A percentile compares a stretch with the other conserved stretches of the same genome.
phyloP scores from a whole-genome alignment of 1,140 invertebrate genomes.

The Drosophila nasuta region DNA sequence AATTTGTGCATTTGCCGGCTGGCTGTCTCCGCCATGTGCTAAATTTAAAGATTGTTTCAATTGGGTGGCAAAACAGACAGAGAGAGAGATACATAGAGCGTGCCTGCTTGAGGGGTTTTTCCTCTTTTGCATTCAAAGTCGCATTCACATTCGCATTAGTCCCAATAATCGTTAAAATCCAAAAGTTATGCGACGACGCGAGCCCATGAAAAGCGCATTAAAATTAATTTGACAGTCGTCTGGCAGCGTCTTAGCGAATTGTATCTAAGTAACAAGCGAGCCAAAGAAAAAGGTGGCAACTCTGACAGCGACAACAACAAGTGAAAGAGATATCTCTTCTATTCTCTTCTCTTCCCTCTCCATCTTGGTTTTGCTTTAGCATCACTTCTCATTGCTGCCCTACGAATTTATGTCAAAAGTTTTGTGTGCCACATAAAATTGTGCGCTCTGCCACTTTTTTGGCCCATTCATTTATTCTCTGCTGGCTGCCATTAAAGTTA shows the following conservation, averaged over 20 bases:
- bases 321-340: too few species aligned
- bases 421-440: slow-evolving; percentile 62
- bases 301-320: slow-evolving; percentile 29
- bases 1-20: slow-evolving; percentile 66
- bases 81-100: too few species aligned
- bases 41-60: slow-evolving; percentile 78
- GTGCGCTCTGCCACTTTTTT: slow-evolving; percentile 40
- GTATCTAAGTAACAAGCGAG: slow-evolving; percentile 41
- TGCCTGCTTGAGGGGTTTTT: not conserved
- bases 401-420: slow-evolving; percentile 80
- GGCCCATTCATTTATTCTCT: slow-evolving; percentile 41
- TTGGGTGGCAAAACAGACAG: slow-evolving; percentile 25
- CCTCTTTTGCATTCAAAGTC: not conserved
- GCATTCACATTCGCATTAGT: slow-evolving; percentile 67
- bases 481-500: slow-evolving; percentile 74
- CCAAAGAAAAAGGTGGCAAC: slow-evolving; percentile 63
- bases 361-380: slow-evolving; percentile 12
- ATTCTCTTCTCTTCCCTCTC: slow-evolving; percentile 2
- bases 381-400: slow-evolving; percentile 72
- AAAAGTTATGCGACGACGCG: slow-evolving; percentile 64
- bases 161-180: slow-evolving; percentile 80
- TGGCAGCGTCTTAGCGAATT: slow-evolving; percentile 55
- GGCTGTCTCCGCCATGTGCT: slow-evolving; percentile 55
- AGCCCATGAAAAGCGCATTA: slow-evolving; percentile 78
- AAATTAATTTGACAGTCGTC: slow-evolving; percentile 81